Evolutionary conservation across 2,888 invertebrate genomes (phyloP).

Genomic region (Tachina fera): DNA sequence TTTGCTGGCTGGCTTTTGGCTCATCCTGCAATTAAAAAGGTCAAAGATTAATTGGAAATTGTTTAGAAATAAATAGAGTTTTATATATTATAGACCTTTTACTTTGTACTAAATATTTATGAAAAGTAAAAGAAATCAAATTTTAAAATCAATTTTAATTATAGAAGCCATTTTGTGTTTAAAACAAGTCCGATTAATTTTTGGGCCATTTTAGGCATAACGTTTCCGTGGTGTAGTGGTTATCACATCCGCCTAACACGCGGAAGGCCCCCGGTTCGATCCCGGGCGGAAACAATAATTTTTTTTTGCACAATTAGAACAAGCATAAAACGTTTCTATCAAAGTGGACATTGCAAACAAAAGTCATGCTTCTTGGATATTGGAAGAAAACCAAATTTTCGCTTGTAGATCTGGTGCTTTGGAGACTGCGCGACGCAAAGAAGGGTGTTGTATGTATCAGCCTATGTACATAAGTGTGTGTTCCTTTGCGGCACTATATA

Average conservation of each 20-base stretch:
- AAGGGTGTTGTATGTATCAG: no score
- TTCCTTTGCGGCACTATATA: no score
- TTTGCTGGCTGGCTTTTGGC: conserved; percentile 4
- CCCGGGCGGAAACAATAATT: conserved; percentile 79
- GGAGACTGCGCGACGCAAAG: no score
- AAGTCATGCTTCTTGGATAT: no score
- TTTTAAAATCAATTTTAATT: no score
- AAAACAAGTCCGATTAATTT: background rate
- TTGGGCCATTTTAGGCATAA: accelerated
- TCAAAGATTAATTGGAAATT: conserved; percentile 54
- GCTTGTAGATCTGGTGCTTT: no score
- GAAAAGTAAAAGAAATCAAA: no score
- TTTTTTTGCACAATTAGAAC: background rate
- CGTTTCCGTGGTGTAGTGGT: conserved; percentile 82
- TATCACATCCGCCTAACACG: conserved; percentile 82
- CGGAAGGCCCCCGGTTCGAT: conserved; percentile 82
- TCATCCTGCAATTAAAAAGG: conserved; percentile 37
- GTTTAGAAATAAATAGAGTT: conserved; percentile 34
- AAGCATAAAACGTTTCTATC: no score
- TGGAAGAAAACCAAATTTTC: no score
- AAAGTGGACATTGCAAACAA: no score
- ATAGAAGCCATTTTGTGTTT: background rate
- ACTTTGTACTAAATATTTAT: no score
- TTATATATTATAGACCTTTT: background rate
- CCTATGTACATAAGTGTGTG: no score